Conservation (phyloP, 2,888 invertebrate species). For the Himalopsyche anomala region DNA sequence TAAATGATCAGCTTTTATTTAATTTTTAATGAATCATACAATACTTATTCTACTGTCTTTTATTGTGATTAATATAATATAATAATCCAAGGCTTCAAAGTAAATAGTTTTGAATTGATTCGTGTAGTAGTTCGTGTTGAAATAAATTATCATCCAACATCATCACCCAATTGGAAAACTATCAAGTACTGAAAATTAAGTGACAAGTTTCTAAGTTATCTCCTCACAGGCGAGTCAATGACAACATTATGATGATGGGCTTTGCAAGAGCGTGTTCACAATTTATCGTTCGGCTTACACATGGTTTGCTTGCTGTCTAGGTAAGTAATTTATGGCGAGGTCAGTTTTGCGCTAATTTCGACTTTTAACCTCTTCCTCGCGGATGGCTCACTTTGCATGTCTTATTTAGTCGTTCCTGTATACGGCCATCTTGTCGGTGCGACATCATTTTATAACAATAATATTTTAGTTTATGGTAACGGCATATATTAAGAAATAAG, state of each 20-base stretch:
- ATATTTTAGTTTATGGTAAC: too few species aligned
- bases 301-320: background rate
- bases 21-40: too few species aligned
- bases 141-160: background rate
- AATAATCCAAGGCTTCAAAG: too few species aligned
- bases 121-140: background rate
- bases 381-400: too few species aligned
- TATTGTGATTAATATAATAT: too few species aligned
- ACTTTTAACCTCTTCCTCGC: background rate
- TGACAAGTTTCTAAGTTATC: background rate
- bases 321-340: slow-evolving; percentile 13
- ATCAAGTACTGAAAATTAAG: background rate
- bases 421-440: too few species aligned
- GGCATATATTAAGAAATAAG: too few species aligned
- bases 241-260: slow-evolving; percentile 7
- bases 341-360: slow-evolving; percentile 6
- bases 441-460: too few species aligned
- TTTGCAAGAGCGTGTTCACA: slow-evolving; percentile 3
- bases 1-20: too few species aligned
- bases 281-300: background rate
- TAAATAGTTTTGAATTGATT: too few species aligned
- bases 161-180: background rate
- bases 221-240: background rate
- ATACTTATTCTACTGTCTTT: too few species aligned
- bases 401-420: too few species aligned